These are phyloP conservation scores for Panorpa germanica DNA, from an alignment of 2,888 invertebrate genomes.

Conservation along the genomic window DNA sequence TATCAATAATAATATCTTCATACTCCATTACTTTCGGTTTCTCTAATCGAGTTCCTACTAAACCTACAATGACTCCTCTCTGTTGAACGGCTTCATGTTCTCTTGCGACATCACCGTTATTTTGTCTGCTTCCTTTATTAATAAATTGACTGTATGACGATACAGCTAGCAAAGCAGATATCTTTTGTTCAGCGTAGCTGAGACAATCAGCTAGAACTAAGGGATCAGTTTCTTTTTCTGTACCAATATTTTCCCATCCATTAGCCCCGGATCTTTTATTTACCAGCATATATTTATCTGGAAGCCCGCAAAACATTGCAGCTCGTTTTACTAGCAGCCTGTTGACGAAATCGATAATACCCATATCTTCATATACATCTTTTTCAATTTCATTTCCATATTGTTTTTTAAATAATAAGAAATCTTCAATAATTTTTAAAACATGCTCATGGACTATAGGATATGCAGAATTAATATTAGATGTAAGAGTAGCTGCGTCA, in stretches of 20 bases:
- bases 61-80: constrained; percentile 27
- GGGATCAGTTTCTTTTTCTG: constrained; percentile 29
- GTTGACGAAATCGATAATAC: constrained; percentile 32
- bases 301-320: constrained; percentile 26
- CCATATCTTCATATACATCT: constrained; percentile 34
- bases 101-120: constrained; percentile 27
- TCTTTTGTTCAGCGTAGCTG: constrained; percentile 43
- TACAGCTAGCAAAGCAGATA: constrained; percentile 35
- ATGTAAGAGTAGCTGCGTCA: no score
- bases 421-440: constrained; percentile 37
- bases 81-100: constrained; percentile 23
- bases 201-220: constrained; percentile 31
- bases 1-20: constrained; percentile 36
- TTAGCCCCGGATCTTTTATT: constrained; percentile 26
- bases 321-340: constrained; percentile 35
- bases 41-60: constrained; percentile 32
- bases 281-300: constrained; percentile 30
- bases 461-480: constrained; percentile 45
- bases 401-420: constrained; percentile 36
- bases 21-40: constrained; percentile 35
- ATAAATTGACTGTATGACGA: constrained; percentile 39
- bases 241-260: constrained; percentile 40
- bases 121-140: constrained; percentile 32
- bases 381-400: constrained; percentile 28
- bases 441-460: constrained; percentile 49